These are phyloP conservation scores for Dipodomys stephensi DNA, from an alignment of 2,113 vertebrate genomes.

Conservation along the genomic window DNA sequence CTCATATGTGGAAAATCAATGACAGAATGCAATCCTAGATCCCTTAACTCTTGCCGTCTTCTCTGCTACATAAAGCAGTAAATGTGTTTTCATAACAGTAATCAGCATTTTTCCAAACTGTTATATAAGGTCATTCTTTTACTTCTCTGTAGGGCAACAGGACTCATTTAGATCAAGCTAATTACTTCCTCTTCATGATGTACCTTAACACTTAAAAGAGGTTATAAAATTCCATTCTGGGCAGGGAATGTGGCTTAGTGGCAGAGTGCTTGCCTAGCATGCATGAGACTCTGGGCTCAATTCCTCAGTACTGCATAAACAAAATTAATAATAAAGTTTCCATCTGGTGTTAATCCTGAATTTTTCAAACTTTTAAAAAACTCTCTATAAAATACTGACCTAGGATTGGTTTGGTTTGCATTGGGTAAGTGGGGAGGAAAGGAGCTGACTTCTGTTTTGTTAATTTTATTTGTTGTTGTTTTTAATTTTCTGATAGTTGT, in stretches of 20 bases:
- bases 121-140: neutral
- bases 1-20: neutral
- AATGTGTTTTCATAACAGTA: slow-evolving; percentile 20
- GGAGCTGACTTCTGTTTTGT: neutral
- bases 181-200: neutral
- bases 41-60: neutral
- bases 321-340: too few relatives aligned
- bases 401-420: neutral
- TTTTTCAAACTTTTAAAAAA: slow-evolving; percentile 29
- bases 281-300: too few relatives aligned
- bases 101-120: neutral
- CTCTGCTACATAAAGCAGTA: neutral
- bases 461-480: neutral
- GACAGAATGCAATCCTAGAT: neutral
- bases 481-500: neutral
- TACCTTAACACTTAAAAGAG: slow-evolving; percentile 1
- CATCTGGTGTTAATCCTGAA: neutral
- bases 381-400: slow-evolving; percentile 29
- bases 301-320: too few relatives aligned
- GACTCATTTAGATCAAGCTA: neutral
- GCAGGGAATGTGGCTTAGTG: too few relatives aligned
- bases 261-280: too few relatives aligned
- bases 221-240: neutral
- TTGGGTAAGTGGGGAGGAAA: neutral
- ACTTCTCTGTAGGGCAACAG: neutral